These are phyloP conservation scores for Spatula clypeata DNA, from an alignment of 2,797 vertebrate genomes.

Conservation along the genomic window DNA sequence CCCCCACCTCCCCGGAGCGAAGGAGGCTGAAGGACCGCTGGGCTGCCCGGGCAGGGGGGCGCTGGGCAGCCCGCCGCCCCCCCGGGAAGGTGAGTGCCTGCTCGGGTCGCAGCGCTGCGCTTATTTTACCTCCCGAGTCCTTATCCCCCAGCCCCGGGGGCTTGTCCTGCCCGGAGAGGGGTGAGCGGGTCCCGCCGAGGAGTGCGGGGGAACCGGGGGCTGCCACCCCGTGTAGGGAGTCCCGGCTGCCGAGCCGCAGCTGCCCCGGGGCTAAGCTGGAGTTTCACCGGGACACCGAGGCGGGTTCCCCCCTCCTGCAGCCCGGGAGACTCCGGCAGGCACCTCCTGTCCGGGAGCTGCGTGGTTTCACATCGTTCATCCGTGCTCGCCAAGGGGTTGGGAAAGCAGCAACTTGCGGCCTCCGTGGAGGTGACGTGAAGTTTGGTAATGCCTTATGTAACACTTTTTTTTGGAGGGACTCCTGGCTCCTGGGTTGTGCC, in stretches of 20 bases:
- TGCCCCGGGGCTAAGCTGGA: background rate
- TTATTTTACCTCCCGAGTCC: background rate
- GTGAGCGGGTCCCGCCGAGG: background rate
- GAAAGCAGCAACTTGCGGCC: constrained; percentile 61
- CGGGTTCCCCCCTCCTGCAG: background rate
- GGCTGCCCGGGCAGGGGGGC: background rate
- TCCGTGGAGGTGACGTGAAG: constrained; percentile 77
- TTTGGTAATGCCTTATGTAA: constrained; percentile 80
- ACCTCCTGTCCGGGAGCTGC: constrained; percentile 19
- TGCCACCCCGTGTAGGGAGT: constrained; percentile 20
- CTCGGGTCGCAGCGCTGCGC: background rate
- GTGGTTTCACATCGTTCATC: constrained; percentile 64
- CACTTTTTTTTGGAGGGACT: constrained; percentile 43
- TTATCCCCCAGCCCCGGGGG: background rate
- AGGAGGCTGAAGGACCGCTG: background rate
- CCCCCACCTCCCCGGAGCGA: background rate
- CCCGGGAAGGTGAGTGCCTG: constrained; percentile 20
- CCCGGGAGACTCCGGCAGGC: background rate
- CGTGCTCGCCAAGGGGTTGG: background rate
- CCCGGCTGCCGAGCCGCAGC: background rate
- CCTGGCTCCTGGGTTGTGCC: background rate
- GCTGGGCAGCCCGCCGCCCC: background rate
- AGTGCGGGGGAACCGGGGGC: background rate
- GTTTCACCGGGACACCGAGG: constrained; percentile 14
- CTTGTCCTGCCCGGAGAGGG: background rate